Percentiles rank a stretch among this genome's conserved stretches.
Evolutionary conservation across 2,113 vertebrate genomes (phyloP).

Genomic region (Psettodes erumei): DNA sequence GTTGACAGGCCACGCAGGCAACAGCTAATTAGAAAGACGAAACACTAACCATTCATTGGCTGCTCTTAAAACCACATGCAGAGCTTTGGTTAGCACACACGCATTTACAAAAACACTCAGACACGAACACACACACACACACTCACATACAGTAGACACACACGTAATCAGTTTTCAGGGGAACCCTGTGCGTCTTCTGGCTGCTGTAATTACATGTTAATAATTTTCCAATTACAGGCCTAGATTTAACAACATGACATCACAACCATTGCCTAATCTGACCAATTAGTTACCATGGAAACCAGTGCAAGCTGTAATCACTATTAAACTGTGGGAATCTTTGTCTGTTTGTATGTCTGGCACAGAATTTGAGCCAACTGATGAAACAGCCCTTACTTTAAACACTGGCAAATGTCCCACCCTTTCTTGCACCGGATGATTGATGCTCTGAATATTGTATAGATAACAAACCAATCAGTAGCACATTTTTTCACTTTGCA

Average conservation of each 20-base stretch:
- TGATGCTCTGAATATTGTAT: neutral
- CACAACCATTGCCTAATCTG: conserved; percentile 66
- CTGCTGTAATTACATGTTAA: conserved; percentile 70
- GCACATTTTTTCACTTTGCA: neutral
- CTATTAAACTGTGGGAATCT: conserved; percentile 48
- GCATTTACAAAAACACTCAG: conserved; percentile 12
- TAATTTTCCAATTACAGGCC: conserved; percentile 63
- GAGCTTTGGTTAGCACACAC: conserved; percentile 42
- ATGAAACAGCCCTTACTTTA: conserved; percentile 23
- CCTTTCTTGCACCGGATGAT: neutral
- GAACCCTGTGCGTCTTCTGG: conserved; percentile 23
- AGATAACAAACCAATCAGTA: neutral
- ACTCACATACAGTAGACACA: conserved; percentile 14
- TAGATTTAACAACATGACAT: conserved; percentile 72
- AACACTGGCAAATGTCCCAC: conserved; percentile 8
- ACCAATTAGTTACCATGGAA: conserved; percentile 70
- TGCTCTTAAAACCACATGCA: conserved; percentile 49
- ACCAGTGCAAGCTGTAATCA: conserved; percentile 47
- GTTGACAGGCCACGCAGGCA: conserved; percentile 44
- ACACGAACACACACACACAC: neutral
- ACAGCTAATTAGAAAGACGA: conserved; percentile 64
- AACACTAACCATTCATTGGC: conserved; percentile 40
- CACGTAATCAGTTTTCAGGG: conserved; percentile 26
- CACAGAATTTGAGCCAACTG: conserved; percentile 9
- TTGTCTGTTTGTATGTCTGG: conserved; percentile 18